Conservation (phyloP, 2,888 invertebrate genomes). For the Brenthis ino region DNA sequence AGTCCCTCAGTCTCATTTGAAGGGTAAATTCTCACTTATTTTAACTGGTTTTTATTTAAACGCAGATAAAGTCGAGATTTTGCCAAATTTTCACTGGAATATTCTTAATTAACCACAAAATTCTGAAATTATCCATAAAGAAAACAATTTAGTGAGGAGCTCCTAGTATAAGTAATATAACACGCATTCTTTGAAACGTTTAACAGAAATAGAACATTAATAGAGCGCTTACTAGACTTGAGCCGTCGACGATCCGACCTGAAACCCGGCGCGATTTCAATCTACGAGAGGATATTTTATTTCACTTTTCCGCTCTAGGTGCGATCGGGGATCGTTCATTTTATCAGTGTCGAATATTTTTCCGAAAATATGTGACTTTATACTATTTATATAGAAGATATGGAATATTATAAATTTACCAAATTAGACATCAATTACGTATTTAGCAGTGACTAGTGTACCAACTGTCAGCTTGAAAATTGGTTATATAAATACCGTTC, state of each 20-base stretch:
- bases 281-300: constrained; percentile 44
- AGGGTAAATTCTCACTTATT: no score
- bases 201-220: constrained; percentile 42
- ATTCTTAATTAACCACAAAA: no score
- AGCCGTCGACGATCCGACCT: constrained; percentile 39
- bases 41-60: no score
- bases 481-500: no score
- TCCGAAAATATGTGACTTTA: constrained; percentile 28
- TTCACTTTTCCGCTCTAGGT: constrained; percentile 44
- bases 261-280: constrained; percentile 44
- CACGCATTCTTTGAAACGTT: constrained; percentile 22
- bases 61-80: no score
- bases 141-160: no score
- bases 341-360: constrained; percentile 35
- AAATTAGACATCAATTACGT: no score
- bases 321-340: constrained; percentile 41
- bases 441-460: no score
- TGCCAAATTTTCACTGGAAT: no score
- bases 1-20: no score
- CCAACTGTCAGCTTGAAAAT: no score
- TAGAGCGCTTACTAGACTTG: constrained; percentile 41
- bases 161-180: background rate
- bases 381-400: constrained; percentile 25
- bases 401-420: background rate
- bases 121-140: no score